Conservation (phyloP, 2,797 vertebrate species). For the Pygocentrus nattereri region DNA sequence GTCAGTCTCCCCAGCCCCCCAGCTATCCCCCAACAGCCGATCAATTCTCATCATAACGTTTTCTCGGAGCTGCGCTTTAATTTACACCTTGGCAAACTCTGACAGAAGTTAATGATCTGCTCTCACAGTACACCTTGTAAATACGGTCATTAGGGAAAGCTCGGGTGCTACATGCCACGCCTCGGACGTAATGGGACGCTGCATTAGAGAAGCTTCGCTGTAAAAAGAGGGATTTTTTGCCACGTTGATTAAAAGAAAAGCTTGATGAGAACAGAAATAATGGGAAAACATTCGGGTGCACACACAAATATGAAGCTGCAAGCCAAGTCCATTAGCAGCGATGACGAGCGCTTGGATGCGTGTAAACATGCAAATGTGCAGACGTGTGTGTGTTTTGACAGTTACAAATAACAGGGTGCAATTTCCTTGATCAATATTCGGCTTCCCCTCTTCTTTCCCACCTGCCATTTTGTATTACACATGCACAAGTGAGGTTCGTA, state of each 20-base stretch:
- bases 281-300: slow-evolving; percentile 11
- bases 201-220: slow-evolving; percentile 8
- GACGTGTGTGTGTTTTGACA: slow-evolving; percentile 22
- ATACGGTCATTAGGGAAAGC: slow-evolving; percentile 36
- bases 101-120: slow-evolving; percentile 53
- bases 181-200: slow-evolving; percentile 18
- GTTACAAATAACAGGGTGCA: slow-evolving; percentile 6
- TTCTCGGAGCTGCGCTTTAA: slow-evolving; percentile 47
- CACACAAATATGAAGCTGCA: slow-evolving; percentile 18
- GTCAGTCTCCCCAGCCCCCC: background rate
- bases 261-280: slow-evolving; percentile 14
- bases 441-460: background rate
- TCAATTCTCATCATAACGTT: slow-evolving; percentile 60
- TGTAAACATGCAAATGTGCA: slow-evolving; percentile 12
- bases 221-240: slow-evolving; percentile 31
- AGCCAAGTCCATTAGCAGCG: slow-evolving; percentile 37
- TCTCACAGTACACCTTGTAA: slow-evolving; percentile 48
- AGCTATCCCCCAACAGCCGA: slow-evolving; percentile 27
- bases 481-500: background rate
- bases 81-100: slow-evolving; percentile 60
- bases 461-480: background rate
- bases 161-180: background rate
- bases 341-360: background rate
- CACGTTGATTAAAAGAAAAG: slow-evolving; percentile 35
- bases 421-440: slow-evolving; percentile 33